Base-by-base conservation (phyloP, 2,797 vertebrate species). In the Todus mexicanus region DNA sequence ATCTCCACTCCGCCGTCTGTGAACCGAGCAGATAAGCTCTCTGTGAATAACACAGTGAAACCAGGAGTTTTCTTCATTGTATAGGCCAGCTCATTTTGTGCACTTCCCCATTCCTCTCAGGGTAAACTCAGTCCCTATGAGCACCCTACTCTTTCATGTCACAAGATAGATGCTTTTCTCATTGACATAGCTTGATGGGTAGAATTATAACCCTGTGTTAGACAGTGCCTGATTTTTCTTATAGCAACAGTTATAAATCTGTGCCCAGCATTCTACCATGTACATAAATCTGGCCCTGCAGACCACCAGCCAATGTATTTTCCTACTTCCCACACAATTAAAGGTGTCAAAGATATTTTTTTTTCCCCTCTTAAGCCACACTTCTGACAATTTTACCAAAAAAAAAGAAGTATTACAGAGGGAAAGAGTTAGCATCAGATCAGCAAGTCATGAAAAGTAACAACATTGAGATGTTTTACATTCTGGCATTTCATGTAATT, bases 321-420 rank as follows among this genome's bases (percentile, higher is more conserved):
- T 80, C 77, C 64, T 87, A 31, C 37, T 86, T 94, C 56, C 73
- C 87, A 85, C 75, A 65, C 76, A 87, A 87, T 65, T 92, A 83
- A 87, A 91, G 15, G 75, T 89, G 89, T 79, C 91, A 95, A 93
- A 50, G 45, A n/a, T 59, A 38, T 54, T 33, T 65, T 87, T 83
- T 37, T 50, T 38, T 91, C 53, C 26, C 23, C 48, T 84, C 84
- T 25, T 7, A 77, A 94, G 72, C 80, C 84, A 93, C 78, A 89
- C 68, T 92, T 87, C 45, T 89, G 89, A 87, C 69, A 91, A 33
- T 80, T 89, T 91, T 43, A 88, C 45, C n/a, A n/a, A n/a, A n/a
- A n/a, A n/a, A 6, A 57, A 92, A 91, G 74, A 69, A 75, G 31
- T 65, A 57, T 33, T 45, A 31, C 9, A 11, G 69, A 89, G 40